Conservation (phyloP, 2,888 invertebrate species). For the Caenorhabditis uteleia region DNA sequence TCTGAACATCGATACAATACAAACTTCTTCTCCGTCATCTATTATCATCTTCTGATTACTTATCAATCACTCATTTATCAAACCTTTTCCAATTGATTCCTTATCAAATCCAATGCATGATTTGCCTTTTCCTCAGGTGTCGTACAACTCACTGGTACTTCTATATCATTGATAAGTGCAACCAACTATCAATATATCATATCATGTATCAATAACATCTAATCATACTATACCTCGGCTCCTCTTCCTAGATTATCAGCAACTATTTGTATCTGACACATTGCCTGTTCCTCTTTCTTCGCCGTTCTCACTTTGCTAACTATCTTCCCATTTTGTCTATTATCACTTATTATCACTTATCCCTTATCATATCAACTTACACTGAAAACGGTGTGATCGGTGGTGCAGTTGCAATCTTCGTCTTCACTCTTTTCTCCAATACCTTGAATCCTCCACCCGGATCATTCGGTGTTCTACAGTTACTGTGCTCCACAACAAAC, state of each 20-base stretch:
- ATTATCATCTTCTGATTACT: background rate
- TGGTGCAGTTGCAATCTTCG: background rate
- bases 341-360: background rate
- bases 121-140: conserved; percentile 3
- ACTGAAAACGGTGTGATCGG: conserved; percentile 7
- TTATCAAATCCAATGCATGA: background rate
- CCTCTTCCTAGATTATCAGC: conserved; percentile 5
- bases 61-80: background rate
- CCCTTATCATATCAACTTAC: no score
- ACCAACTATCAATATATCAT: no score
- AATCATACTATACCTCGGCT: background rate
- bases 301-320: background rate
- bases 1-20: background rate
- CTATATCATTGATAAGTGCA: conserved; percentile 4
- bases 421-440: conserved; percentile 2
- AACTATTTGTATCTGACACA: background rate
- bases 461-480: background rate
- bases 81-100: conserved; percentile 1
- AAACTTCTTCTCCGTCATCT: conserved; percentile 6
- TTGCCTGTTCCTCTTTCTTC: background rate
- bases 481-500: conserved; percentile 5
- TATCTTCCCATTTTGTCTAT: background rate
- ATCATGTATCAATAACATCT: background rate
- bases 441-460: conserved; percentile 5
- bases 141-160: background rate